Percentiles rank a stretch among this genome's conserved stretches.
Evolutionary conservation across 35 echinoderm and acorn worm genomes (phyloP).

Genomic region (Holothuria glaberrima): DNA sequence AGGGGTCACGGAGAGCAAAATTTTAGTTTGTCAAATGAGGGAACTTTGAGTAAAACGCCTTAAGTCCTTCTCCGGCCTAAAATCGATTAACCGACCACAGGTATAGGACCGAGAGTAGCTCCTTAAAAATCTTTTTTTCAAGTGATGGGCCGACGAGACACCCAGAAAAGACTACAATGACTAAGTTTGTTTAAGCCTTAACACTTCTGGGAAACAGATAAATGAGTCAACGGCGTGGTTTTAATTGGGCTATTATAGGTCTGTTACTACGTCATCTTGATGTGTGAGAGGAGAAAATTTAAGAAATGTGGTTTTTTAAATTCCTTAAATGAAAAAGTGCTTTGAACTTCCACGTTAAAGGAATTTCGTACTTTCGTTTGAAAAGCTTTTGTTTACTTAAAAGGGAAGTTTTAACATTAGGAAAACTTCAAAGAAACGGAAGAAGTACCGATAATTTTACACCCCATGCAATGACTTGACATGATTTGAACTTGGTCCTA

Average conservation of each 20-base stretch:
- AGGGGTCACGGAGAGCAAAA: not conserved
- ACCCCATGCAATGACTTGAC: too few species aligned
- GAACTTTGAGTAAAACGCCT: constrained; percentile 25
- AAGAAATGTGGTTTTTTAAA: too few species aligned
- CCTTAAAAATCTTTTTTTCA: not conserved
- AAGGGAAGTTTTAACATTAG: too few species aligned
- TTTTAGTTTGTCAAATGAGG: not conserved
- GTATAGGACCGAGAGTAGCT: not conserved
- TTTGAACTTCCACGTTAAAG: too few species aligned
- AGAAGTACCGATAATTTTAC: too few species aligned
- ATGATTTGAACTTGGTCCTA: too few species aligned
- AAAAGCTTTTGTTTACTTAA: too few species aligned
- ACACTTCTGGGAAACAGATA: not conserved
- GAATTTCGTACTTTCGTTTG: too few species aligned
- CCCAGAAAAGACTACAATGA: not conserved
- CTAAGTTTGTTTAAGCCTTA: not conserved
- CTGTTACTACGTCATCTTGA: not conserved
- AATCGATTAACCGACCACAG: constrained; percentile 5
- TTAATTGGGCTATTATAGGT: not conserved
- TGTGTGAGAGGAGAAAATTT: too few species aligned
- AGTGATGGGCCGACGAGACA: not conserved
- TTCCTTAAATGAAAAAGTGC: too few species aligned
- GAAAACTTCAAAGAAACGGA: too few species aligned
- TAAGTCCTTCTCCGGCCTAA: constrained; percentile 6
- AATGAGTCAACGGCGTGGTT: not conserved